Evolutionary conservation across 2,113 vertebrate species (phyloP).

Genomic region (Coryphaenoides rupestris): DNA sequence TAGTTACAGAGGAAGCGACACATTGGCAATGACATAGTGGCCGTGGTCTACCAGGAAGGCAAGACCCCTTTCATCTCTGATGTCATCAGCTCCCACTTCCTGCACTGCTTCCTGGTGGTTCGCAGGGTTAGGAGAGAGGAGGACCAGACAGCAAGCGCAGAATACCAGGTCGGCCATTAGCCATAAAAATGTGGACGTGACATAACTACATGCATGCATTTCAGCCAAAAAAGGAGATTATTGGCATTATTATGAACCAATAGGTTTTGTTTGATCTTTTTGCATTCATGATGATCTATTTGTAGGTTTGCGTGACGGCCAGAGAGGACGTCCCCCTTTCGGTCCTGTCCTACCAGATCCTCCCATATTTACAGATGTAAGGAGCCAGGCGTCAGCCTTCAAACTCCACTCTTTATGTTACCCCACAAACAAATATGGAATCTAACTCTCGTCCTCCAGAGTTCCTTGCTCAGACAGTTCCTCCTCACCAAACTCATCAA

Average conservation of each 20-base stretch:
- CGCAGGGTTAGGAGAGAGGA: conserved; percentile 64
- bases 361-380: conserved; percentile 68
- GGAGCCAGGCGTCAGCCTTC: background rate
- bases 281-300: background rate
- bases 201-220: background rate
- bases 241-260: too few species aligned
- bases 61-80: conserved; percentile 83
- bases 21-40: conserved; percentile 91
- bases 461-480: conserved; percentile 80
- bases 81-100: conserved; percentile 87
- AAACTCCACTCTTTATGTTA: background rate
- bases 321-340: conserved; percentile 72
- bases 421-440: background rate
- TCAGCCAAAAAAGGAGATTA: too few species aligned
- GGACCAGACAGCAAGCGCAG: conserved; percentile 42
- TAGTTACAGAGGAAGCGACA: conserved; percentile 90
- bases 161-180: conserved; percentile 58
- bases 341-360: conserved; percentile 72
- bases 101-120: conserved; percentile 86
- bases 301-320: conserved; percentile 68
- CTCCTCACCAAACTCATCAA: conserved; percentile 89
- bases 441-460: conserved; percentile 57
- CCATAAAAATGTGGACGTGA: background rate
- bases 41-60: conserved; percentile 86
- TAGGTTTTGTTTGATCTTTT: background rate